Percentiles rank a stretch among this genome's conserved stretches.
Conservation (phyloP, 1,140 invertebrate species). For the Ceratosolen solmsi region DNA sequence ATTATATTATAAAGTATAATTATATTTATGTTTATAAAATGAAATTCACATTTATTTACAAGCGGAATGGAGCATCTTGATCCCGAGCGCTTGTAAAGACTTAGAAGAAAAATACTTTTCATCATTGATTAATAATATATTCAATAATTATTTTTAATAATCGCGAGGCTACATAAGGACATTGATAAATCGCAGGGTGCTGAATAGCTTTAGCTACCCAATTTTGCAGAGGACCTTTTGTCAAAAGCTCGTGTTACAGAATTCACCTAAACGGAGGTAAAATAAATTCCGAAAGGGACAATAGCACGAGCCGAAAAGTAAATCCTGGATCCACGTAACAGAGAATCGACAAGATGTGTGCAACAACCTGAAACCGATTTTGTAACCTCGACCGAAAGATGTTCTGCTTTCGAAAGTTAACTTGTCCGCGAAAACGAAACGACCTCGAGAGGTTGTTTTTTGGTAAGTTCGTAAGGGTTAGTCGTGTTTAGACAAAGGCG, state of each 20-base stretch:
- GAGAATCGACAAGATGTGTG: not conserved
- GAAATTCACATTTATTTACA: too few relatives aligned
- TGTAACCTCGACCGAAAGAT: not conserved
- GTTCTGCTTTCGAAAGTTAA: not conserved
- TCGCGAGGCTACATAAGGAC: too few relatives aligned
- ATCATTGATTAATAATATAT: too few relatives aligned
- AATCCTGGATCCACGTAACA: not conserved
- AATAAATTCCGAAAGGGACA: not conserved
- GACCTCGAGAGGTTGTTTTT: not conserved
- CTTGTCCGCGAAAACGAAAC: not conserved
- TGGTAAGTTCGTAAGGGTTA: not conserved
- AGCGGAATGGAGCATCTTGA: too few relatives aligned
- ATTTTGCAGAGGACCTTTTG: too few relatives aligned
- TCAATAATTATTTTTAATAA: too few relatives aligned
- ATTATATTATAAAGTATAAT: too few relatives aligned
- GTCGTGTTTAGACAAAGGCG: not conserved
- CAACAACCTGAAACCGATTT: constrained; percentile 9
- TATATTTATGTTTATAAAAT: too few relatives aligned
- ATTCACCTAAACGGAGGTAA: not conserved
- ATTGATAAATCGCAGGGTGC: too few relatives aligned
- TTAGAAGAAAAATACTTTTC: too few relatives aligned
- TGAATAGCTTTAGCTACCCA: too few relatives aligned
- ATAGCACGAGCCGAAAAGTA: not conserved
- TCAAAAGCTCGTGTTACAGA: not conserved
- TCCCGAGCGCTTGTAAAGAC: too few relatives aligned